phyloP scores from a whole-genome alignment of 2,113 vertebrate species.

The Cavia porcellus region DNA sequence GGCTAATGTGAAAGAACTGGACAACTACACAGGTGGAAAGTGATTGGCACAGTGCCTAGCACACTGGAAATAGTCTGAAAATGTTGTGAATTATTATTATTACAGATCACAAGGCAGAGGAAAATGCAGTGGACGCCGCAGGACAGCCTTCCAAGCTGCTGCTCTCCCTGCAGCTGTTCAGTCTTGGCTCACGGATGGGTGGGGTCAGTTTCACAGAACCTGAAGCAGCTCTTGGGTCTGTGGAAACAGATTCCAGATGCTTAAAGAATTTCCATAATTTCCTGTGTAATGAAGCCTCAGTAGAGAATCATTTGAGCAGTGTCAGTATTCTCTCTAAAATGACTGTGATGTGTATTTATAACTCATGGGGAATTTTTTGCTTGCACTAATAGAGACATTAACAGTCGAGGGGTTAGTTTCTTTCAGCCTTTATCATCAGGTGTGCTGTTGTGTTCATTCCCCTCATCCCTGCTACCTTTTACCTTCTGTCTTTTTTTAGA shows the following conservation, averaged over 20 bases:
- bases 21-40: not conserved
- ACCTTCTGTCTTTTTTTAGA: not conserved
- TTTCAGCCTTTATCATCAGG: not conserved
- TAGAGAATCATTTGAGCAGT: not conserved
- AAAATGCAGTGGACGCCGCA: not conserved
- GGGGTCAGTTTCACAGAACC: not conserved
- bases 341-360: not conserved
- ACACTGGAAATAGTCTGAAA: not conserved
- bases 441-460: no score
- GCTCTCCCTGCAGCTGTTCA: not conserved
- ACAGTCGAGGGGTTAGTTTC: not conserved
- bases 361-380: not conserved
- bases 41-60: not conserved
- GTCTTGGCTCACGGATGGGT: not conserved
- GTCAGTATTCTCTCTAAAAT: not conserved
- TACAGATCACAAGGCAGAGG: not conserved
- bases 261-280: not conserved
- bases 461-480: fast-evolving
- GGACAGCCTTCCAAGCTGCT: not conserved
- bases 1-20: not conserved
- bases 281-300: not conserved
- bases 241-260: not conserved
- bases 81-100: not conserved
- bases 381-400: not conserved
- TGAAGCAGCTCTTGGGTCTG: not conserved